Base-by-base conservation (phyloP, 2,888 invertebrate genomes). In the Tricholauxania praeusta region DNA sequence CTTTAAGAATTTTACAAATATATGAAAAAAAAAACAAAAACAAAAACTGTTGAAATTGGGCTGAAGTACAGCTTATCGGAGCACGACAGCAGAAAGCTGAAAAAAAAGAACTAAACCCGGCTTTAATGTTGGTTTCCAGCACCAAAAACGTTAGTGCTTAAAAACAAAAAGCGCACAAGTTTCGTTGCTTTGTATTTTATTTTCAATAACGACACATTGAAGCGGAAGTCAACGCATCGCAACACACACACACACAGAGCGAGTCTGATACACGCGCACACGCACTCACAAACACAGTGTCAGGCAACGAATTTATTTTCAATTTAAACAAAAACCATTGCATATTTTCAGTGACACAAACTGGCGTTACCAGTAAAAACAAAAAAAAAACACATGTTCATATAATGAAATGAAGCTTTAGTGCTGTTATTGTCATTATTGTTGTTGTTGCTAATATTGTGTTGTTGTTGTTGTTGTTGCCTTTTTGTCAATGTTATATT, bases 171-270 rank as follows among this genome's bases (percentile, higher is more conserved):
- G 28, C 52, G 28, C 51, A 12, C 7, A 66, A 66, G 17, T 32
- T 28, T 66, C 53, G 53, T 63, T 47, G 47, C 48, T 63, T 62
- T 57, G 8, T 57, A 15, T 63, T 12, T 47, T 63, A 63, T 63
- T 63, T 63, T 63, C 63, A 63, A 63, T 63, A 63, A 63, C 63
- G 17, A 47, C 39, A 63, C 63, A 63, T 63, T 63, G 47, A 63
- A 63, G 48, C 48, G 63, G 63, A 63, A 63, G 63, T 63, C 47
- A 63, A 63, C 48, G 47, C 57, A 52, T 22, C 22, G 67, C 15
- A 14, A 15, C 62, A 39, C 14, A 63, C 19, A 28, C 71, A 32
- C 57, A 55, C n/a, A 57, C 48, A 52, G 12, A 3, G 28, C 3
- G 28, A 28, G 28, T 28, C 28, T 28, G 28, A 28, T 47, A 51